Conservation (phyloP, 2,113 vertebrate species). For the Rafetus swinhoei region DNA sequence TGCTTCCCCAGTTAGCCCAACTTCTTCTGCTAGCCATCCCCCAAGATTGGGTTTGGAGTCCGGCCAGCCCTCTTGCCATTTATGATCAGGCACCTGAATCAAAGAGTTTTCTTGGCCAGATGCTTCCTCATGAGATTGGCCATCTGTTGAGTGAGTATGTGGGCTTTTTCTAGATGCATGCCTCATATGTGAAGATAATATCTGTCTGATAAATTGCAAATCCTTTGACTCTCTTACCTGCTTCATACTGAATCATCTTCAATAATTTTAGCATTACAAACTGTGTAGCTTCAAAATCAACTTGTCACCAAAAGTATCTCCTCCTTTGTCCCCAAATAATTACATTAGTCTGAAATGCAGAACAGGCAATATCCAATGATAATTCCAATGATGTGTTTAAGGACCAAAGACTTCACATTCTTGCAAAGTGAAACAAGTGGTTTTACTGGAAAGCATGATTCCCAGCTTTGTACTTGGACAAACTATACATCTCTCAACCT, state of each 20-base stretch:
- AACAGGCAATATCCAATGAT: not conserved
- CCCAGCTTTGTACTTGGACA: not conserved
- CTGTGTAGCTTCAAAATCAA: not conserved
- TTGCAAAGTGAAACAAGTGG: not conserved
- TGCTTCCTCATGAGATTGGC: not conserved
- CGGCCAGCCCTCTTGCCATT: not conserved
- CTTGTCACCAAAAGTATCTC: not conserved
- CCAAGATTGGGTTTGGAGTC: not conserved
- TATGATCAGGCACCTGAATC: not conserved
- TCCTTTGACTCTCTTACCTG: not conserved
- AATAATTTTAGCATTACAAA: not conserved
- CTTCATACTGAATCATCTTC: not conserved
- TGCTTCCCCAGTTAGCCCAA: not conserved
- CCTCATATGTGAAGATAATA: not conserved
- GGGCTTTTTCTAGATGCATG: not conserved
- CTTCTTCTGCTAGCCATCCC: not conserved
- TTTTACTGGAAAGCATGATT: not conserved
- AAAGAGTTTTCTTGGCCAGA: not conserved
- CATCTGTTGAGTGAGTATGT: not conserved
- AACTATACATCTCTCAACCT: not conserved
- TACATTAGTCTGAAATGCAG: not conserved
- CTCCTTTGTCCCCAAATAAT: not conserved
- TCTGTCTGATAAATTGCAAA: not conserved
- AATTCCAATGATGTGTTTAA: not conserved
- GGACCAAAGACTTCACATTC: slow-evolving; percentile 10